These are phyloP conservation scores for Hypena proboscidalis DNA, from an alignment of 2,888 invertebrate species.

Conservation along the genomic window DNA sequence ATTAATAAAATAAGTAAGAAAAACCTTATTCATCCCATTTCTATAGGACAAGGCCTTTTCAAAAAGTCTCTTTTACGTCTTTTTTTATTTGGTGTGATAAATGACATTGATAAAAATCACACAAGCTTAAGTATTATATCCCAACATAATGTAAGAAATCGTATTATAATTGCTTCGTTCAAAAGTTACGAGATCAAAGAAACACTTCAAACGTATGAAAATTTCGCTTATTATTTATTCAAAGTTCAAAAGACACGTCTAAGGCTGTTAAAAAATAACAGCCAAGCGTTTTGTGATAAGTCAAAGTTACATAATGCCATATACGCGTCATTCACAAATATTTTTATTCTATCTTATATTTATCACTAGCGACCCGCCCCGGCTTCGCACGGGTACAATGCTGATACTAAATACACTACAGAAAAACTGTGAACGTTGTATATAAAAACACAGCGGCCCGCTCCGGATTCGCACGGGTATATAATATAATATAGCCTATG, in stretches of 20 bases:
- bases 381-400: no score
- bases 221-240: constrained; percentile 55
- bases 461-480: no score
- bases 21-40: constrained; percentile 14
- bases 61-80: neutral
- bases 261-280: constrained; percentile 43
- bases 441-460: no score
- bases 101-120: neutral
- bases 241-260: constrained; percentile 58
- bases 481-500: no score
- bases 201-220: constrained; percentile 57
- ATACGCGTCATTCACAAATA: constrained; percentile 48
- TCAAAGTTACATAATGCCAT: constrained; percentile 54
- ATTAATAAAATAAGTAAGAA: constrained; percentile 32
- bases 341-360: constrained; percentile 53
- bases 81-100: neutral
- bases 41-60: constrained; percentile 1
- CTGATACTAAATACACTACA: no score
- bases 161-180: constrained; percentile 37
- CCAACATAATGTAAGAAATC: constrained; percentile 23
- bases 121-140: constrained; percentile 20
- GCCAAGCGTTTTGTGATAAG: constrained; percentile 45
- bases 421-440: no score
- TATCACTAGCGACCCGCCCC: no score
- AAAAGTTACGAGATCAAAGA: constrained; percentile 49